A percentile compares a stretch with the other conserved stretches of the same genome.
phyloP scores from a whole-genome alignment of 2,888 invertebrate genomes.

The Chymomyza fuscimana region DNA sequence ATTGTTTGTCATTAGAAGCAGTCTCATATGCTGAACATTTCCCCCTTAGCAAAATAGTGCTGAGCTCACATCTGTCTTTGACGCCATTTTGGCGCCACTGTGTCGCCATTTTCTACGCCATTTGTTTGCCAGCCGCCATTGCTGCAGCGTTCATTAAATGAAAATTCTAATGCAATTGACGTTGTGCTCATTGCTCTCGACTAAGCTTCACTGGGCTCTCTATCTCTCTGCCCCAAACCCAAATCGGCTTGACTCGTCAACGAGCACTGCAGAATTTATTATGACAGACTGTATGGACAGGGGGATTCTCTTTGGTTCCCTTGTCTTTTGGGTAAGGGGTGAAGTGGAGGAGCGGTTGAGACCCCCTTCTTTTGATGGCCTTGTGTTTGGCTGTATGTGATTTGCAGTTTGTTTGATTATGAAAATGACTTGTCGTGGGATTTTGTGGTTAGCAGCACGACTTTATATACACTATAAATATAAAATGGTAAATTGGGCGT shows the following conservation, averaged over 20 bases:
- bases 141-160: constrained; percentile 47
- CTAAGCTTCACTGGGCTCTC: background rate
- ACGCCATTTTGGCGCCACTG: constrained; percentile 50
- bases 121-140: constrained; percentile 46
- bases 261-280: background rate
- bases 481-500: background rate
- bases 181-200: constrained; percentile 23
- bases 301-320: background rate
- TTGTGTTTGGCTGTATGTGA: constrained; percentile 6
- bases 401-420: constrained; percentile 16
- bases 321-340: background rate
- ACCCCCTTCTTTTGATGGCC: background rate
- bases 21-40: background rate
- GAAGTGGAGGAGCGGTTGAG: background rate
- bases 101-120: constrained; percentile 53
- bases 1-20: background rate
- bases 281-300: background rate
- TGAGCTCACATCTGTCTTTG: background rate
- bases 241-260: background rate
- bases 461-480: background rate
- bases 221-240: background rate
- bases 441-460: constrained; percentile 7
- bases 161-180: constrained; percentile 70
- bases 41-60: background rate
- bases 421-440: constrained; percentile 14